Evolutionary conservation across 92 coral and sea anemone genomes (phyloP).

Genomic region (Galaxea fascicularis): DNA sequence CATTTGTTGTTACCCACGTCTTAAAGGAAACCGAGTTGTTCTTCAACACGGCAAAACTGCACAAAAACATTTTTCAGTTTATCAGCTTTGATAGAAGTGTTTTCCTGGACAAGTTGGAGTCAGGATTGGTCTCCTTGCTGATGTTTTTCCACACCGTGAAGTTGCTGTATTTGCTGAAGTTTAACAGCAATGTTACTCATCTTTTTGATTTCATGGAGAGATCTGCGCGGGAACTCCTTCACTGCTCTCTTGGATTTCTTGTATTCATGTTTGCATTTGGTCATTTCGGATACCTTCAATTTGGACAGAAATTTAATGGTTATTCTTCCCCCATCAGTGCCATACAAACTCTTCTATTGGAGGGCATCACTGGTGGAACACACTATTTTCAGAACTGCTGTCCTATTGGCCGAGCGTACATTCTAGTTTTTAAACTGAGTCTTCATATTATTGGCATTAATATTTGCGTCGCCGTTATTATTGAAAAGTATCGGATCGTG

Average conservation of each 20-base stretch:
- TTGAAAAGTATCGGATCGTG: background rate
- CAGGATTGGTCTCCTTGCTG: slow-evolving; percentile 43
- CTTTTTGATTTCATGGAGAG: slow-evolving; percentile 21
- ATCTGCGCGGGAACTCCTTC: slow-evolving; percentile 13
- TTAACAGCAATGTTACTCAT: slow-evolving; percentile 11
- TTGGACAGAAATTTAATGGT: background rate
- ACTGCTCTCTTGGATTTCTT: slow-evolving; percentile 17
- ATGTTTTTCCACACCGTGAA: slow-evolving; percentile 70
- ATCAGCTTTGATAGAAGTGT: slow-evolving; percentile 58
- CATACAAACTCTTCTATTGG: slow-evolving; percentile 4
- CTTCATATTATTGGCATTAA: slow-evolving; percentile 2
- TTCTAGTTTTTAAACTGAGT: slow-evolving; percentile 6
- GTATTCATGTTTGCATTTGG: slow-evolving; percentile 11
- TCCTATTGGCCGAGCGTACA: slow-evolving; percentile 7
- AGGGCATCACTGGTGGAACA: slow-evolving; percentile 4
- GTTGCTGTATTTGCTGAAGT: slow-evolving; percentile 50
- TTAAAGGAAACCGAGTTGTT: slow-evolving; percentile 53
- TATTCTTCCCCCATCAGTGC: slow-evolving; percentile 14
- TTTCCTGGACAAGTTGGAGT: slow-evolving; percentile 34
- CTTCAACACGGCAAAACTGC: slow-evolving; percentile 25
- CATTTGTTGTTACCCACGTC: slow-evolving; percentile 56
- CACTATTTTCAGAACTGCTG: slow-evolving; percentile 23
- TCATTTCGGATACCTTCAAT: slow-evolving; percentile 29
- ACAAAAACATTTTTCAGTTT: slow-evolving; percentile 31
- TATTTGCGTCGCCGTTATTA: background rate